phyloP scores from a whole-genome alignment of 2,113 vertebrate species.

The Gadus macrocephalus region DNA sequence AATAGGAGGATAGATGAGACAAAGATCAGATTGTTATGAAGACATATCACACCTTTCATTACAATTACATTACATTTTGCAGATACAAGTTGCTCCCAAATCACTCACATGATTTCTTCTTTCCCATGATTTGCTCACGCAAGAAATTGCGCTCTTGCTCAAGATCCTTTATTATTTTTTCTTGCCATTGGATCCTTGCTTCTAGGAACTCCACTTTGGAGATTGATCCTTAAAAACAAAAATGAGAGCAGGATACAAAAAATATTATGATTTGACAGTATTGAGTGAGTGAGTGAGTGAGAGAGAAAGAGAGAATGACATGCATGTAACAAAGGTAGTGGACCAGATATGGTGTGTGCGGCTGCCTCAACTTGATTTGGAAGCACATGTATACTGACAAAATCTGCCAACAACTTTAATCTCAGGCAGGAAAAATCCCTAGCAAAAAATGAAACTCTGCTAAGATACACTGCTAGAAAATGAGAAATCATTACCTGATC shows the following conservation, averaged over 20 bases:
- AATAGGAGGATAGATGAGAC: conserved; percentile 10
- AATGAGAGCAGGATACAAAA: not conserved
- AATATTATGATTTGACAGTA: too few species aligned
- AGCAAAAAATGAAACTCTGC: too few species aligned
- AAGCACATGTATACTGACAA: too few species aligned
- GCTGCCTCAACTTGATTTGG: too few species aligned
- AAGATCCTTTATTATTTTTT: conserved; percentile 6
- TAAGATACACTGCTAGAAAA: too few species aligned
- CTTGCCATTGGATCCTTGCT: conserved; percentile 2
- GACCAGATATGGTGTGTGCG: too few species aligned
- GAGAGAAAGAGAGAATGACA: too few species aligned
- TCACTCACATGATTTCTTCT: conserved; percentile 8
- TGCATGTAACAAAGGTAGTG: too few species aligned
- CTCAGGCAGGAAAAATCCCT: too few species aligned
- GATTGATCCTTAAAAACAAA: conserved; percentile 1
- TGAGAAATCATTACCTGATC: too few species aligned
- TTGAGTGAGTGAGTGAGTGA: too few species aligned
- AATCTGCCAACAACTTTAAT: too few species aligned
- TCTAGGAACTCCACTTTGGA: conserved; percentile 11
- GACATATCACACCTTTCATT: conserved; percentile 1
- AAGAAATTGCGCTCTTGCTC: not conserved
- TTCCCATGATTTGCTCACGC: not conserved
- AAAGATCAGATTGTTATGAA: not conserved
- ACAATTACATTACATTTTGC: conserved; percentile 4
- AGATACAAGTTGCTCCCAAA: not conserved